phyloP scores from a whole-genome alignment of 64 coral and sea anemone species.

The Catalaphyllia jardinei region DNA sequence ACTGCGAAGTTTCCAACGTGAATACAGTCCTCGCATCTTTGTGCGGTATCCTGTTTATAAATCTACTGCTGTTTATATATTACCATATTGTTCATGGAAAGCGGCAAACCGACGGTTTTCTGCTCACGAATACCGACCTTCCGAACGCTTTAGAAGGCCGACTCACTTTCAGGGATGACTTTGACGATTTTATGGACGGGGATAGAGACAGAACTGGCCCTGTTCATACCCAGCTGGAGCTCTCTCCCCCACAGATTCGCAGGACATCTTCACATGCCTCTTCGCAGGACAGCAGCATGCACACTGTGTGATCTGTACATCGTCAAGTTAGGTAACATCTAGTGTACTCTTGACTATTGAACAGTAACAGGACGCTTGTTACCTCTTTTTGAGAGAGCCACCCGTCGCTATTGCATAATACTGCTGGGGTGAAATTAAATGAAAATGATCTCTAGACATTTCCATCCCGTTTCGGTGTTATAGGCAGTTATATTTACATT shows the following conservation, averaged over 20 bases:
- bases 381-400: no score
- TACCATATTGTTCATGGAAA: slow-evolving; percentile 78
- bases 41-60: slow-evolving; percentile 38
- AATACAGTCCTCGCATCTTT: slow-evolving; percentile 62
- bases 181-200: not conserved
- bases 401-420: no score
- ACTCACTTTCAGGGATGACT: slow-evolving; percentile 5
- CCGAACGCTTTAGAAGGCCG: slow-evolving; percentile 32
- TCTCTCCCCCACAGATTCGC: slow-evolving; percentile 6
- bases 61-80: slow-evolving; percentile 50
- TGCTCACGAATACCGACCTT: slow-evolving; percentile 61
- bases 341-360: no score
- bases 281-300: slow-evolving; percentile 23
- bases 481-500: no score
- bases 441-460: no score
- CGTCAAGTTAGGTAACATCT: not conserved
- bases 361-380: no score
- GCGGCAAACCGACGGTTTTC: slow-evolving; percentile 63
- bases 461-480: no score
- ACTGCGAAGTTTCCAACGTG: slow-evolving; percentile 69
- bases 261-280: slow-evolving; percentile 15
- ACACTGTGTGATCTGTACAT: not conserved
- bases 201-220: not conserved
- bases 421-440: no score
- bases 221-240: slow-evolving; percentile 19